Conservation (phyloP, 2,888 invertebrate genomes). For the Tetheella fluctuosa region DNA sequence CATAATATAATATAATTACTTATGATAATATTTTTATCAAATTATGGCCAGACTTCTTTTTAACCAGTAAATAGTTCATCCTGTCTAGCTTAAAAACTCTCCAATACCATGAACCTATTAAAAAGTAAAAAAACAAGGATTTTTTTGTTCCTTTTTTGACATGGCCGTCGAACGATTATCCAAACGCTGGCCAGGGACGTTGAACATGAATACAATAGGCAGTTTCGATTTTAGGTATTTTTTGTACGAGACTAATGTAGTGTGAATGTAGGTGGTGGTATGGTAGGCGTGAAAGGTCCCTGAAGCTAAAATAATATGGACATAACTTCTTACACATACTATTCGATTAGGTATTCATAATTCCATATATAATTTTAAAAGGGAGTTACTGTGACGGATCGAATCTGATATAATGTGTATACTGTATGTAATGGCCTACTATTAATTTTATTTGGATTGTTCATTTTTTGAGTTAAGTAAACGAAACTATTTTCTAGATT, state of each 20-base stretch:
- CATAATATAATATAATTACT: not conserved
- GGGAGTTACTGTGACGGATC: no score
- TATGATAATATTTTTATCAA: not conserved
- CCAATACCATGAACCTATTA: not conserved
- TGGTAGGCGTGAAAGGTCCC: not conserved
- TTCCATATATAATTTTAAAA: not conserved
- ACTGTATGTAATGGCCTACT: no score
- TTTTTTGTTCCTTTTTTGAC: not conserved
- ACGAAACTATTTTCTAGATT: no score
- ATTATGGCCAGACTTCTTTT: no score
- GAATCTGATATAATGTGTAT: no score
- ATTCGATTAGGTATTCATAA: not conserved
- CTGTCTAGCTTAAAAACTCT: not conserved
- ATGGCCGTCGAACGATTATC: not conserved
- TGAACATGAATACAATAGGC: conserved; percentile 5
- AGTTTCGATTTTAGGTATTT: conserved; percentile 10
- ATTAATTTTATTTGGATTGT: no score
- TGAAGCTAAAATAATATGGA: not conserved
- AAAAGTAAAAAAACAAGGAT: no score
- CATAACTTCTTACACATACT: not conserved
- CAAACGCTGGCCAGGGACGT: not conserved
- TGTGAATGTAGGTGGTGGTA: not conserved
- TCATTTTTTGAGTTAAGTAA: no score
- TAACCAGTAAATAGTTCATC: not conserved
- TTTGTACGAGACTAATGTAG: conserved; percentile 9